Base-by-base conservation (phyloP, 2,797 vertebrate genomes). In the Tokudaia muenninki region DNA sequence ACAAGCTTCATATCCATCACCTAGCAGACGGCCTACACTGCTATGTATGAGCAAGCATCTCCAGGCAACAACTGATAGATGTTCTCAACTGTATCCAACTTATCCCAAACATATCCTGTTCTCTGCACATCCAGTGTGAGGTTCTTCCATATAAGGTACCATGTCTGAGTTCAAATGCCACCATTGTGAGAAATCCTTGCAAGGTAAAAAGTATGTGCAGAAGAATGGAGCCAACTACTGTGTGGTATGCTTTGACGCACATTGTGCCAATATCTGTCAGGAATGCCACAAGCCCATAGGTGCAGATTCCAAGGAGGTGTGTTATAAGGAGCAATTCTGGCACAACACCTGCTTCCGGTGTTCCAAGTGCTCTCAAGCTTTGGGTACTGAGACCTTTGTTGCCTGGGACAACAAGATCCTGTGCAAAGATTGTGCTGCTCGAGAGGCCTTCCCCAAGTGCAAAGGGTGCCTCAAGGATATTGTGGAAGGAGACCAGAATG, bases 241-340 rank as follows among this genome's bases (percentile, higher is more conserved):
- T 4, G 98, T 99, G 97, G 99, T 99, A 97, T 99, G 99, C 98
- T 99, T 99, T 0, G 99, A 99, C 34, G 99, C 99, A 98, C 97
- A 99, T 96, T 99, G 99, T 0, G 99, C 99, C 99, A 99, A 99
- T 98, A 99, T 99, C 90, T 99, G 99, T 3, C 99, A 98, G 0
- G 99, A 99, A 92, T 99, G 99, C 98, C 99, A 97, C 93, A 99
- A 99, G 81, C 99, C 99, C 89, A 99, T 99, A 0, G 99, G 99
- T 0, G 99, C 99, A 0, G 99, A 99, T 93, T 95, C 99, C 95
- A 99, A 99, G 99, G 99, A 99, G 98, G 97, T 99, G 97, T 99
- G 99, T 95, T 99, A 99, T 96, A 99, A 99, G 98, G 99, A 99
- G 98, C 99, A 99, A 34, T 98, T 99, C 98, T 99, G 99, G 99